Percentiles rank a stretch among this genome's conserved stretches.
Evolutionary conservation across 1,140 invertebrate genomes (phyloP).

Genomic region (Mya arenaria): DNA sequence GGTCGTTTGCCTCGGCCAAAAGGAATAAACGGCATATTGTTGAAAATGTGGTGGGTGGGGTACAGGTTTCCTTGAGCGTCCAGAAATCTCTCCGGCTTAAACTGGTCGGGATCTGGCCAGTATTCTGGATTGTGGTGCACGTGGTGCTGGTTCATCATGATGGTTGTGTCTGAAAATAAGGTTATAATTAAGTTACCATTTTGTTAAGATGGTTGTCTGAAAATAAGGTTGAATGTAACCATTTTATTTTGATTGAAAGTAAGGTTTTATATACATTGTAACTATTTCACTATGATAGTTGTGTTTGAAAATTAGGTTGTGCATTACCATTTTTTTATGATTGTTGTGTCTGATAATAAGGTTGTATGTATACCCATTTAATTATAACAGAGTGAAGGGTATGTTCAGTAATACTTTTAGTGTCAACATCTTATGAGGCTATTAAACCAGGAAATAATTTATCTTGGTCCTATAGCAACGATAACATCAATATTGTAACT

Average conservation of each 20-base stretch:
- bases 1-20: conserved; percentile 23
- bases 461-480: too few relatives aligned
- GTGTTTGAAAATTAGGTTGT: not conserved
- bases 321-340: not conserved
- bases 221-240: not conserved
- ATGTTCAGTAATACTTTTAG: too few relatives aligned
- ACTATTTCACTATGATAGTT: not conserved
- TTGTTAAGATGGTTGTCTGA: not conserved
- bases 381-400: too few relatives aligned
- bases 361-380: not conserved
- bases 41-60: conserved; percentile 24
- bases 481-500: too few relatives aligned
- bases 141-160: conserved; percentile 20
- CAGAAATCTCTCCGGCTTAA: conserved; percentile 51
- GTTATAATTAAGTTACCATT: too few relatives aligned
- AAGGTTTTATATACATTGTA: not conserved
- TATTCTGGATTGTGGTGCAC: conserved; percentile 28
- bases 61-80: conserved; percentile 8
- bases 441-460: too few relatives aligned
- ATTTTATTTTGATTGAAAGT: not conserved
- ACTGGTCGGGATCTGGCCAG: conserved; percentile 33
- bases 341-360: not conserved
- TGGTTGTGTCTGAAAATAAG: conserved; percentile 26
- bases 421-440: too few relatives aligned
- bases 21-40: conserved; percentile 45